Conservation (phyloP, 2,797 vertebrate genomes). For the Melanotaenia trifasciata region DNA sequence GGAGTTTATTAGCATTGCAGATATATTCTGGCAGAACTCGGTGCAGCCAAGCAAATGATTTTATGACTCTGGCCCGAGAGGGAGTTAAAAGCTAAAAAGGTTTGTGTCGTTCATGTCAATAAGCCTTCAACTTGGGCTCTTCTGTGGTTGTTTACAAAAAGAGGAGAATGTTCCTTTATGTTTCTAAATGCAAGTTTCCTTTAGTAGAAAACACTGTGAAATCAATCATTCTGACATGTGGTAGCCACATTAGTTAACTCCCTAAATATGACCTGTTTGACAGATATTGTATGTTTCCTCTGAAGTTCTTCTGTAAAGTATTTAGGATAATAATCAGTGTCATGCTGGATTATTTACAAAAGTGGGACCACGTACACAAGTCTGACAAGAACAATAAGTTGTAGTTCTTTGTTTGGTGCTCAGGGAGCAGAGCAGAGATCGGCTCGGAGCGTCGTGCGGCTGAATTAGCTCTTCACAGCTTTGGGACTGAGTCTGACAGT, state of each 20-base stretch:
- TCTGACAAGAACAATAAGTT: conserved; percentile 16
- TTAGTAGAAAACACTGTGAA: conserved; percentile 26
- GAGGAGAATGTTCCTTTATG: conserved; percentile 17
- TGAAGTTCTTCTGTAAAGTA: conserved; percentile 7
- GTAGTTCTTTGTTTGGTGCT: conserved; percentile 35
- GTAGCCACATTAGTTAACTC: conserved; percentile 5
- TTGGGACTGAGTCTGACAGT: conserved; percentile 79
- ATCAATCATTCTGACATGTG: conserved; percentile 22
- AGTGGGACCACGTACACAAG: conserved; percentile 4
- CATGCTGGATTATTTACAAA: conserved; percentile 34
- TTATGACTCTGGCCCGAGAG: conserved; percentile 69
- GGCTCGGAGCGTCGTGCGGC: conserved; percentile 53
- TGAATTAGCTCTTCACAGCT: conserved; percentile 77
- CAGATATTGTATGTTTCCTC: conserved; percentile 9
- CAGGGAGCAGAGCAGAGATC: conserved; percentile 61
- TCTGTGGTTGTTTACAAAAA: conserved; percentile 34
- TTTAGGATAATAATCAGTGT: conserved; percentile 32
- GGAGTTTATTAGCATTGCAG: conserved; percentile 83
- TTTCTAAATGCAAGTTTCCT: conserved; percentile 16
- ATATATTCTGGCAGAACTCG: conserved; percentile 73
- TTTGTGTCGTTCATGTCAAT: conserved; percentile 74
- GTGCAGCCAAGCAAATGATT: conserved; percentile 80
- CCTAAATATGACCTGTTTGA: background rate
- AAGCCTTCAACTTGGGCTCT: conserved; percentile 36
- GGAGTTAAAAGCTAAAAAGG: conserved; percentile 74